These are phyloP conservation scores for Drosophila tripunctata DNA, from an alignment of 2,888 invertebrate genomes.

Conservation along the genomic window DNA sequence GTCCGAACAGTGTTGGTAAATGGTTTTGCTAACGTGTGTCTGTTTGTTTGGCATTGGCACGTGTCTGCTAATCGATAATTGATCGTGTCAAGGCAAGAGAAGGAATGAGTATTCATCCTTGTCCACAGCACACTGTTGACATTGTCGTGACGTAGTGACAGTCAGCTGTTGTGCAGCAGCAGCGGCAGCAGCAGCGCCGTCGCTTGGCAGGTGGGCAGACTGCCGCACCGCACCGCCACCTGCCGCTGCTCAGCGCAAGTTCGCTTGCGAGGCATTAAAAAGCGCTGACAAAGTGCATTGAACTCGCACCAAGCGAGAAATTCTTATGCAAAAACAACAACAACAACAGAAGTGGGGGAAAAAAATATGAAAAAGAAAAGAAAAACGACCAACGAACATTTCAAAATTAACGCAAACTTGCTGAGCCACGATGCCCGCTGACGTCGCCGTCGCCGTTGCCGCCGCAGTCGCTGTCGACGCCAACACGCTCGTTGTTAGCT, in stretches of 20 bases:
- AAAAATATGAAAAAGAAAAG: conserved; percentile 21
- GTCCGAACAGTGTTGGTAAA: conserved; percentile 37
- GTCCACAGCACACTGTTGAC: neutral
- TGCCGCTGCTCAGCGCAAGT: neutral
- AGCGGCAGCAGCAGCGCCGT: conserved; percentile 16
- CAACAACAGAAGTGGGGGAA: neutral
- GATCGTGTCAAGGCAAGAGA: conserved; percentile 18
- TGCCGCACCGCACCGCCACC: neutral
- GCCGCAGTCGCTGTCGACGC: conserved; percentile 21
- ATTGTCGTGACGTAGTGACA: conserved; percentile 17
- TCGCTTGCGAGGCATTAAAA: conserved; percentile 18
- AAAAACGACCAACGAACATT: conserved; percentile 55
- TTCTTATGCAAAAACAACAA: conserved; percentile 71
- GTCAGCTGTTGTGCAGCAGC: conserved; percentile 27
- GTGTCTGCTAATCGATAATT: conserved; percentile 23
- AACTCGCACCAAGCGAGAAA: conserved; percentile 73
- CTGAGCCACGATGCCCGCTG: conserved; percentile 61
- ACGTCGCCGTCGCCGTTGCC: neutral
- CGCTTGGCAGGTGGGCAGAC: conserved; percentile 27
- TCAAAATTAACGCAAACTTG: conserved; percentile 73
- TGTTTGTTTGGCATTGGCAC: neutral
- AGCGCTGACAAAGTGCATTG: conserved; percentile 70
- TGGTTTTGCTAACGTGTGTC: neutral
- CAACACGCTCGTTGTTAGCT: conserved; percentile 32
- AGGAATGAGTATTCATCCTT: no score